Evolutionary conservation across 2,113 vertebrate species (phyloP).

Genomic region (Hippopotamus amphibius): DNA sequence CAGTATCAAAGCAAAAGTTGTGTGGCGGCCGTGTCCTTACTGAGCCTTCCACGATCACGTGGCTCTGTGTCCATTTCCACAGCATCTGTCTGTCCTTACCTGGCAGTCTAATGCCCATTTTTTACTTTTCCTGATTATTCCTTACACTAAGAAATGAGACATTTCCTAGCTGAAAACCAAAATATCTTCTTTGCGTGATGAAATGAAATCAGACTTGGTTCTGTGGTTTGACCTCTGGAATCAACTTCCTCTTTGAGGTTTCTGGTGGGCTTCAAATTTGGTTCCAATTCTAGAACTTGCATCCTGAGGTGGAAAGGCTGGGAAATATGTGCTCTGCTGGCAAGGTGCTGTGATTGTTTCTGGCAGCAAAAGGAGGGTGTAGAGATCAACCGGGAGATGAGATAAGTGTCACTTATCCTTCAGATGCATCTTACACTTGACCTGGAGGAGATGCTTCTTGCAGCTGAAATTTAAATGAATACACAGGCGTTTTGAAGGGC

Average conservation of each 20-base stretch:
- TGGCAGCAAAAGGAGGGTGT: background rate
- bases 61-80: background rate
- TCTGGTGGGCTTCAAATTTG: background rate
- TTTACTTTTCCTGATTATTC: background rate
- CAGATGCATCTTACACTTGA: conserved; percentile 53
- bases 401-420: conserved; percentile 67
- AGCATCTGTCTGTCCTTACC: accelerated
- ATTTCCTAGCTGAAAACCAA: background rate
- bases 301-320: background rate
- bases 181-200: background rate
- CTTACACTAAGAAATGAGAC: background rate
- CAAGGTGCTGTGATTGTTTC: background rate
- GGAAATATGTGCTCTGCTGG: background rate
- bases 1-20: background rate
- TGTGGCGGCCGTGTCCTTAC: accelerated
- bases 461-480: conserved; percentile 69
- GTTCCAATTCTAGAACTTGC: conserved; percentile 8
- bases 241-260: conserved; percentile 7
- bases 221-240: background rate
- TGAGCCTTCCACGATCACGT: background rate
- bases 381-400: conserved; percentile 40
- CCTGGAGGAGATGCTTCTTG: conserved; percentile 41
- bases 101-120: background rate
- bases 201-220: background rate
- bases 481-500: conserved; percentile 46